phyloP scores from a whole-genome alignment of 2,888 invertebrate genomes.

The Cancer borealis region DNA sequence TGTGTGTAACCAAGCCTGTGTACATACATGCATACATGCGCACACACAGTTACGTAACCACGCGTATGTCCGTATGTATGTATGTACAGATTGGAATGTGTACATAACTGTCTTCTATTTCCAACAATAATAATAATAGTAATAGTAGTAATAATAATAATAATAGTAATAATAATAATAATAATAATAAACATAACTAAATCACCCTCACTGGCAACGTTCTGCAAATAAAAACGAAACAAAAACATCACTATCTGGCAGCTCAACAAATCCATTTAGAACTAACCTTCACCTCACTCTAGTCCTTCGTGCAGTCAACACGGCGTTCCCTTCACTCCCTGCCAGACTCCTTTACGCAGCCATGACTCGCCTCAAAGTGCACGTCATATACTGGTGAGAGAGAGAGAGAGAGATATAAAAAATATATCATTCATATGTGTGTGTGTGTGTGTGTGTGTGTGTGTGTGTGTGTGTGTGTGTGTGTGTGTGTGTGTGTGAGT shows the following conservation, averaged over 20 bases:
- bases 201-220: background rate
- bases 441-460: no score
- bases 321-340: background rate
- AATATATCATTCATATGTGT: no score
- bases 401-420: no score
- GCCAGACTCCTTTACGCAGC: background rate
- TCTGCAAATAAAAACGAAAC: background rate
- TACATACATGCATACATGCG: background rate
- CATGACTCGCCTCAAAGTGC: background rate
- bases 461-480: no score
- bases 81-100: no score
- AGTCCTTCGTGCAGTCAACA: background rate
- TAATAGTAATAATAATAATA: slow-evolving; percentile 6
- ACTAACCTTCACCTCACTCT: background rate
- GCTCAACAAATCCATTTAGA: background rate
- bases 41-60: no score
- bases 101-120: background rate
- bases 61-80: no score
- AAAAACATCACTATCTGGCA: background rate
- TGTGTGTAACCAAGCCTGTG: no score
- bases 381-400: background rate
- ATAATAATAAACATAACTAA: background rate
- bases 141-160: background rate
- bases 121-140: background rate
- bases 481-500: no score